phyloP scores from a whole-genome alignment of 2,888 invertebrate species.

The Dioctria linearis region DNA sequence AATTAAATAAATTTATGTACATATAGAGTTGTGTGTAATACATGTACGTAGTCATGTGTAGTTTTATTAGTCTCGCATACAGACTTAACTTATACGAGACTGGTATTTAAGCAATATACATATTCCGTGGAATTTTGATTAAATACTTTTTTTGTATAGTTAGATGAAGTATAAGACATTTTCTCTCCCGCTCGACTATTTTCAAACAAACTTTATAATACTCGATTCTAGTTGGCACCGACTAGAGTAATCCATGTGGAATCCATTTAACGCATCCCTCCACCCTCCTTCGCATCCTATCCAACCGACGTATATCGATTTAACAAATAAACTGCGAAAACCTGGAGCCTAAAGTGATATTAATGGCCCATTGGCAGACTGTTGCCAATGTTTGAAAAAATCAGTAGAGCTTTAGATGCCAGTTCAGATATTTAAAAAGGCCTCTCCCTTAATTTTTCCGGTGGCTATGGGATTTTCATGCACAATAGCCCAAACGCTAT shows the following conservation, averaged over 20 bases:
- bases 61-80: conserved; percentile 6
- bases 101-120: background rate
- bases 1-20: conserved; percentile 1
- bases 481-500: conserved; percentile 12
- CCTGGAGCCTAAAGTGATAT: conserved; percentile 38
- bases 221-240: conserved; percentile 12
- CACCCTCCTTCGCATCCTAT: background rate
- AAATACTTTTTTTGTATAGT: background rate
- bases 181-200: background rate
- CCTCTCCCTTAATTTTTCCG: background rate
- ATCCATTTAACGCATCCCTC: background rate
- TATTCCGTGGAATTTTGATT: background rate
- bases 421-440: conserved; percentile 13
- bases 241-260: conserved; percentile 31
- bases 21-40: background rate
- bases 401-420: conserved; percentile 32
- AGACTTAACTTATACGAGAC: conserved; percentile 4
- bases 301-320: background rate
- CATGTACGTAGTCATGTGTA: background rate
- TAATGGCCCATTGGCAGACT: conserved; percentile 34
- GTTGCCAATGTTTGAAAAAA: conserved; percentile 27
- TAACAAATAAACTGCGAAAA: conserved; percentile 47
- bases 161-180: background rate
- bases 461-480: background rate
- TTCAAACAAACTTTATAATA: background rate